A percentile compares a stretch with the other conserved stretches of the same genome.
Evolutionary conservation across 2,113 vertebrate genomes (phyloP).

Genomic region (Laticauda colubrina): DNA sequence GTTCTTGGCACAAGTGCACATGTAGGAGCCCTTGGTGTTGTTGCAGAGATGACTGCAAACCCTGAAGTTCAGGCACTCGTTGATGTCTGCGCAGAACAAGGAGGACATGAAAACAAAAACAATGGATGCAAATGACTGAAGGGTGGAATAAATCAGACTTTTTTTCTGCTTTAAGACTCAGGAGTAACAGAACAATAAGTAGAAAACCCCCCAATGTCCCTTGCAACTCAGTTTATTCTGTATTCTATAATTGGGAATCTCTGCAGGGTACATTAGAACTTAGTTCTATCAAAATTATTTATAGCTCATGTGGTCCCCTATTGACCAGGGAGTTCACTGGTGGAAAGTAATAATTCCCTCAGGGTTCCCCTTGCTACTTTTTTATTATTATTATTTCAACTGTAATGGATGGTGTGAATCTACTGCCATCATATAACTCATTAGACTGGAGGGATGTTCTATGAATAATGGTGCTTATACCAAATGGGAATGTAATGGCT

Average conservation of each 20-base stretch:
- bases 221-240: background rate
- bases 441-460: background rate
- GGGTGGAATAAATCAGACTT: background rate
- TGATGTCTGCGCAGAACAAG: slow-evolving; percentile 73
- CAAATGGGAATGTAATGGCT: background rate
- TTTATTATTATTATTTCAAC: background rate
- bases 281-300: background rate
- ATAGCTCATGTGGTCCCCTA: background rate
- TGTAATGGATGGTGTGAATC: background rate
- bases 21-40: slow-evolving; percentile 91
- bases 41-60: slow-evolving; percentile 94
- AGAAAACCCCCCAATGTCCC: background rate
- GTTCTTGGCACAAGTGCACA: slow-evolving; percentile 92
- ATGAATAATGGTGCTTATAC: background rate
- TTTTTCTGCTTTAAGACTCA: background rate
- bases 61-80: slow-evolving; percentile 88
- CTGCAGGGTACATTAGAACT: background rate
- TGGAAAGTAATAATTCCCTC: background rate
- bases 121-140: background rate
- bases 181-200: background rate
- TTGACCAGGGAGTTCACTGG: background rate
- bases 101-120: background rate
- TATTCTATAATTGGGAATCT: background rate
- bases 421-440: background rate
- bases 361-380: background rate